Base-by-base conservation (phyloP, 2,113 vertebrate species). In the Cinclus mexicanus region DNA sequence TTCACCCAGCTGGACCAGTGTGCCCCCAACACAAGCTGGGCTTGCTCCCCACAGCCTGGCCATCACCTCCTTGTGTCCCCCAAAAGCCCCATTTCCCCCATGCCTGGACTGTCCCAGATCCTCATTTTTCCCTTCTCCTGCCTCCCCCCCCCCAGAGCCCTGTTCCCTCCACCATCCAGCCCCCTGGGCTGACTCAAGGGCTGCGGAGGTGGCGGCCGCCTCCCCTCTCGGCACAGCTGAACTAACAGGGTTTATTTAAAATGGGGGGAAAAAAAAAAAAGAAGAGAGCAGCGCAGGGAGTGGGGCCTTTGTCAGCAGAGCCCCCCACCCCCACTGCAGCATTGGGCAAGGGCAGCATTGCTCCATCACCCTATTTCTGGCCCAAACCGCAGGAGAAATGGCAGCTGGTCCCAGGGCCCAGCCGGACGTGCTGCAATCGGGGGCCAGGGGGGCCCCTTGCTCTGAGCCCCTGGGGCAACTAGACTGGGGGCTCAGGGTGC, bases 211-310 rank as follows among this genome's bases (percentile, higher is more conserved):
- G 79, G 78, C 8, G 3, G 53, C 72, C 2, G 7, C 92, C 85
- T 78, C 93, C 69, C 61, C 37, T 60, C 65, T 82, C 24, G 0
- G 85, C 95, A 60, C 93, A 96, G 95, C 95, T 91, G 92, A 87
- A 85, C 94, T 78, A 94, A 95, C 90, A 96, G 90, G 87, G 70
- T 75, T 95, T 94, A 82, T 96, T 96, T 94, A 95, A 91, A 94
- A 94, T 37, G 35, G 35, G 76, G 46, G 23, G 14, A 11, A 12
- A 29, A 46, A 31, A 21, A 55, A 57, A 29, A 25, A 81, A 87
- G 22, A 75, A 44, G 26, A 49, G 49, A 87, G 68, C 17, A 2
- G 60, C 42, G 24, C 55, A 55, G 79, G 71, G 70, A 82, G 69
- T n/a, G 2, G 53, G 71, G 60, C 86, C 91, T 95, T 92, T 92